Evolutionary conservation across 1,140 invertebrate species (phyloP).

Genomic region (Elymnias hypermnestra): DNA sequence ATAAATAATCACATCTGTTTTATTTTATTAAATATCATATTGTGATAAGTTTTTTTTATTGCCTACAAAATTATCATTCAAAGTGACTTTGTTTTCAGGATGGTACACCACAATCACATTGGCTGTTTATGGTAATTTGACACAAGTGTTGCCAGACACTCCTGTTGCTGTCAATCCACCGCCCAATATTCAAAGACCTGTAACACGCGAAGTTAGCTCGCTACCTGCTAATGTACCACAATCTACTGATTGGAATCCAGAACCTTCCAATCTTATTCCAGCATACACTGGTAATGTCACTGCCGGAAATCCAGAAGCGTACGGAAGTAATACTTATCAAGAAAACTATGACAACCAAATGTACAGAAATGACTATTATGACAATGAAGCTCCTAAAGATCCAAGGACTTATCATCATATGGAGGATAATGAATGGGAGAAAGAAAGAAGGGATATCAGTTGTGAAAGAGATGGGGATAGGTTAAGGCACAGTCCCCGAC

Average conservation of each 20-base stretch:
- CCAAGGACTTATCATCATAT: constrained; percentile 77
- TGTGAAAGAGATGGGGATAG: constrained; percentile 68
- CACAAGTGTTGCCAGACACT: constrained; percentile 78
- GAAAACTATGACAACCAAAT: constrained; percentile 68
- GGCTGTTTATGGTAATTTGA: constrained; percentile 92
- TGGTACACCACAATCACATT: constrained; percentile 96
- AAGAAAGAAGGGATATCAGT: constrained; percentile 66
- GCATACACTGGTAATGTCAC: constrained; percentile 61
- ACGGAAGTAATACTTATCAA: constrained; percentile 51
- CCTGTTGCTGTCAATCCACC: constrained; percentile 49
- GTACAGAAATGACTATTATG: constrained; percentile 76
- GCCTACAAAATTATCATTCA: too few species aligned
- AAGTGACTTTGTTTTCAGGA: constrained; percentile 67
- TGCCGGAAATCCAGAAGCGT: constrained; percentile 50
- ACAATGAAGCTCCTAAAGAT: constrained; percentile 76
- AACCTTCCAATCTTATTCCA: constrained; percentile 57
- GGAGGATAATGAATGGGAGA: constrained; percentile 76
- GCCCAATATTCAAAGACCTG: constrained; percentile 42
- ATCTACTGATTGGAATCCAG: constrained; percentile 55
- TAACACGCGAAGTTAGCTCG: constrained; percentile 43
- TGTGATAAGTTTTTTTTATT: constrained; percentile 11
- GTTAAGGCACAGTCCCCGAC: constrained; percentile 51
- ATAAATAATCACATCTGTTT: neutral
- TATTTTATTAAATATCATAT: neutral
- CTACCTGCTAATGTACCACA: constrained; percentile 35